Percentiles rank a stretch among this genome's conserved stretches.
Conservation (phyloP, 2,888 invertebrate species). For the Chromoteleia sp. region DNA sequence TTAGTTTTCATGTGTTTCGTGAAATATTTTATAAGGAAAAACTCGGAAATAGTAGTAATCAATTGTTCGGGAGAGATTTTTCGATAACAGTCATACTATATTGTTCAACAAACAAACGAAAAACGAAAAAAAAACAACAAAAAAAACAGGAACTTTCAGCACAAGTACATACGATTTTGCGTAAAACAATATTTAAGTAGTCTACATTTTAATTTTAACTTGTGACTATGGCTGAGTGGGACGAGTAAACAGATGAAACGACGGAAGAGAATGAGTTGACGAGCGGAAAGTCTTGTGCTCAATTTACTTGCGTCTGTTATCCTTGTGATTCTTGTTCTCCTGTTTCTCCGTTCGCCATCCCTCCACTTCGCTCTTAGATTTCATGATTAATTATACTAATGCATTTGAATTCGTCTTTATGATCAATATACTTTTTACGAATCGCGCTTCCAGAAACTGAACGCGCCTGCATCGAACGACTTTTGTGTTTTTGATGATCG, state of each 20-base stretch:
- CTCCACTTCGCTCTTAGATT: constrained; percentile 70
- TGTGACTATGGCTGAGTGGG: constrained; percentile 72
- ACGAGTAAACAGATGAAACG: constrained; percentile 74
- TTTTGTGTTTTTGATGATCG: not conserved
- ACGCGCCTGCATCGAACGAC: not conserved
- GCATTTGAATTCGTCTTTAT: constrained; percentile 71
- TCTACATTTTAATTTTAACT: constrained; percentile 79
- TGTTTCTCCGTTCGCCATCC: constrained; percentile 55
- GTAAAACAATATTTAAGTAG: constrained; percentile 75
- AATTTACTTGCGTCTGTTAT: constrained; percentile 75
- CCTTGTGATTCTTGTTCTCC: constrained; percentile 68
- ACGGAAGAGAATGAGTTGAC: constrained; percentile 68
- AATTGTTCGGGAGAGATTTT: too few relatives aligned
- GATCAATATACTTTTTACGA: constrained; percentile 38
- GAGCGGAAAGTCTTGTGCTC: constrained; percentile 75
- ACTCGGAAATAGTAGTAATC: too few relatives aligned
- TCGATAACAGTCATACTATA: too few relatives aligned
- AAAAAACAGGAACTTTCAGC: constrained; percentile 31
- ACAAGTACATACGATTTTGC: constrained; percentile 57
- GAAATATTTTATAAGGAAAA: too few relatives aligned
- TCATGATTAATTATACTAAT: constrained; percentile 81
- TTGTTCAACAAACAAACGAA: too few relatives aligned
- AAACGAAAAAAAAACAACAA: too few relatives aligned
- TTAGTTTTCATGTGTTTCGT: too few relatives aligned
- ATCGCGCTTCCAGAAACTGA: constrained; percentile 11